phyloP scores from a whole-genome alignment of 2,113 vertebrate genomes.

The Typhlomys cinereus region DNA sequence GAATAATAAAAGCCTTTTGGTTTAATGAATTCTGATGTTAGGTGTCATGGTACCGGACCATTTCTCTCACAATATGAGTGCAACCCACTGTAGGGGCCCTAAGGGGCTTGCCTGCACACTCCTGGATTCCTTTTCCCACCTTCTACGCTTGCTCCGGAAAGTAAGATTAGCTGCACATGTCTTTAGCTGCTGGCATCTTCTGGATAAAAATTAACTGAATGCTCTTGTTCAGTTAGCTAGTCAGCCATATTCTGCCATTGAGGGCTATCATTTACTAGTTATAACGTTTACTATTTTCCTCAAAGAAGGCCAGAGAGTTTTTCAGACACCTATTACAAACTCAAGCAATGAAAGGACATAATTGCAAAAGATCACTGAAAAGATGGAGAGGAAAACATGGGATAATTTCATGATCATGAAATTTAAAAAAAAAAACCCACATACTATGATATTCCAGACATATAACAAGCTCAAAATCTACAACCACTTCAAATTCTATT shows the following conservation, averaged over 20 bases:
- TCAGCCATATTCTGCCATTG: background rate
- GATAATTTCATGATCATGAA: background rate
- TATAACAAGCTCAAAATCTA: background rate
- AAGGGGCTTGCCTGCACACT: background rate
- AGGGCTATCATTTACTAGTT: background rate
- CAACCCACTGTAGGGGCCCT: background rate
- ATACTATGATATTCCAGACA: background rate
- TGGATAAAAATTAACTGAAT: background rate
- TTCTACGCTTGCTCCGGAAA: constrained; percentile 2
- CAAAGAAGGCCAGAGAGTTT: background rate
- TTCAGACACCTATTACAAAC: constrained; percentile 37
- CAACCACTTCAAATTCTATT: background rate
- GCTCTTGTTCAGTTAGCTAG: background rate
- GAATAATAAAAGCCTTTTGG: constrained; percentile 34
- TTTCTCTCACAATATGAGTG: constrained; percentile 37
- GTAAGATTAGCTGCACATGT: background rate
- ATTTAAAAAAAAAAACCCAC: constrained; percentile 24
- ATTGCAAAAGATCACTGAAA: background rate
- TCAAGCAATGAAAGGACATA: background rate
- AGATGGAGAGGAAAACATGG: background rate
- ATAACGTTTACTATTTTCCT: background rate
- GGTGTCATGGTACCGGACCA: background rate
- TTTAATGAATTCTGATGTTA: background rate
- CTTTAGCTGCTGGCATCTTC: background rate
- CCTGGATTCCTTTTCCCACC: background rate